phyloP scores from a whole-genome alignment of 1,140 invertebrate genomes.

The Lepidurus apus region DNA sequence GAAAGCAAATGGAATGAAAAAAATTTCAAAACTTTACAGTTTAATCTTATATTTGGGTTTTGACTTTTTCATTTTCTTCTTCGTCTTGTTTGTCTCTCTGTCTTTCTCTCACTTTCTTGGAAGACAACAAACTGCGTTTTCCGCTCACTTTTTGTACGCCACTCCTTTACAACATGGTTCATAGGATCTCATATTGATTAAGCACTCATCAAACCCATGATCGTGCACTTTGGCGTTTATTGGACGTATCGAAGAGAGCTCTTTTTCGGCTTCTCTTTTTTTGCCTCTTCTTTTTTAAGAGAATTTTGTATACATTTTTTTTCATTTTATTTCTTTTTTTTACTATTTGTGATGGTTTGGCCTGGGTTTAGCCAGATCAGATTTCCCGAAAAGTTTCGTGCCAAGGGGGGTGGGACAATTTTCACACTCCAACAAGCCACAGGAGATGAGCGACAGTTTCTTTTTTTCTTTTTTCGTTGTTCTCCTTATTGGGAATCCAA shows the following conservation, averaged over 20 bases:
- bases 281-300: neutral
- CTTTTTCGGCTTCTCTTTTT: neutral
- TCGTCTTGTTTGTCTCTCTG: neutral
- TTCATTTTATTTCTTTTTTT: neutral
- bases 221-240: neutral
- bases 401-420: neutral
- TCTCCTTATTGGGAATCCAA: conserved; percentile 14
- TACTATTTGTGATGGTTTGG: neutral
- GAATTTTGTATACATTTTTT: neutral
- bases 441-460: conserved; percentile 5
- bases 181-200: neutral
- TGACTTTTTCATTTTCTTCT: neutral
- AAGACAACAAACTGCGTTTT: neutral
- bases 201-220: neutral
- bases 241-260: neutral
- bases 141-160: neutral
- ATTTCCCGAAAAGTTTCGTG: neutral
- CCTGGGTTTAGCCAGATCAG: neutral
- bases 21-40: neutral
- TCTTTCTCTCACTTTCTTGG: neutral
- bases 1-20: neutral
- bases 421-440: conserved; percentile 1
- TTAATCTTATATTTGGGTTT: neutral
- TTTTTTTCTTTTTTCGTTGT: conserved; percentile 26
- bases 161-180: neutral